A percentile compares a stretch with the other conserved stretches of the same genome.
Conservation (phyloP, 2,797 vertebrate genomes). For the Acridotheres tristis region DNA sequence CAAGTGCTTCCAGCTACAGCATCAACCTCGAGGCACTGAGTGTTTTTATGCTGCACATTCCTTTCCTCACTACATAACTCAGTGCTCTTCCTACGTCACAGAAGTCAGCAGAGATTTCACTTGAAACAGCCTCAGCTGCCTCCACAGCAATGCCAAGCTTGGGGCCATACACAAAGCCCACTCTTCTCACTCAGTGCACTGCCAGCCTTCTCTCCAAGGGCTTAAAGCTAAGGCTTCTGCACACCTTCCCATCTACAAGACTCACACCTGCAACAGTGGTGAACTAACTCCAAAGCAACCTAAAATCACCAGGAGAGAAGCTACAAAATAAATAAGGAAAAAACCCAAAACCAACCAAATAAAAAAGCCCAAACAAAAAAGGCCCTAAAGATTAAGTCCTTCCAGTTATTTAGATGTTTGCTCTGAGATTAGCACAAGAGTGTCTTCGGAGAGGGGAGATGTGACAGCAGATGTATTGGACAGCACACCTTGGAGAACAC, state of each 20-base stretch:
- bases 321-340: neutral
- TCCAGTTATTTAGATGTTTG: neutral
- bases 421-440: neutral
- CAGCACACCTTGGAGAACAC: neutral
- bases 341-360: neutral
- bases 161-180: neutral
- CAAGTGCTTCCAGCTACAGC: neutral
- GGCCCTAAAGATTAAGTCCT: neutral
- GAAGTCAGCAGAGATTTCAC: neutral
- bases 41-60: neutral
- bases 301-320: neutral
- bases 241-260: neutral
- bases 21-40: accelerated
- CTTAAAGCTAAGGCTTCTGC: neutral
- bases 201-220: neutral
- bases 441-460: neutral
- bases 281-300: neutral
- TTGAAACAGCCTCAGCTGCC: neutral
- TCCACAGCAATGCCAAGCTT: neutral
- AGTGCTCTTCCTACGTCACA: accelerated
- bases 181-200: neutral
- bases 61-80: neutral
- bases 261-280: neutral
- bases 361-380: neutral
- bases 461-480: neutral